Conservation (phyloP, 2,888 invertebrate species). For the Eulithis prunata region DNA sequence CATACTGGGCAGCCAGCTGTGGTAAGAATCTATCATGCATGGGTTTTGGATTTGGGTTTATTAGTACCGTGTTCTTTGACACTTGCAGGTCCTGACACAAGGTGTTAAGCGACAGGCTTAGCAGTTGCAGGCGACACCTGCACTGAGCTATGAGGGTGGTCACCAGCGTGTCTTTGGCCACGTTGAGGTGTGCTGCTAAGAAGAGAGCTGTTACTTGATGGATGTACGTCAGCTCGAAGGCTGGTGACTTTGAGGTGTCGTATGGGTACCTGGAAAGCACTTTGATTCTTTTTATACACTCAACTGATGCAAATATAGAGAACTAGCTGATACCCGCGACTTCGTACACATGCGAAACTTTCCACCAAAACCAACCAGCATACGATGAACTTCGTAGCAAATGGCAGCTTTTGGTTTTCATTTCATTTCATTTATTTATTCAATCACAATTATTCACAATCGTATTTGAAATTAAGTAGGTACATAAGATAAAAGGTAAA, state of each 20-base stretch:
- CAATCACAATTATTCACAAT: no score
- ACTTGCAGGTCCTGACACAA: conserved; percentile 51
- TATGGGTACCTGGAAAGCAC: conserved; percentile 74
- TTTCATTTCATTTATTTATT: no score
- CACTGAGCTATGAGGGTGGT: conserved; percentile 76
- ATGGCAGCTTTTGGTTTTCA: no score
- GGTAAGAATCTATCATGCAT: not conserved
- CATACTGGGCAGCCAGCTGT: no score
- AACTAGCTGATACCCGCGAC: no score
- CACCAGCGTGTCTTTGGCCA: conserved; percentile 77
- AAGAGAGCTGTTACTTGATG: conserved; percentile 77
- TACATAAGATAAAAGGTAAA: no score
- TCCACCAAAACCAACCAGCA: no score
- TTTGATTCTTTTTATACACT: not conserved
- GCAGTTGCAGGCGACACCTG: conserved; percentile 72
- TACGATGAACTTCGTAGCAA: no score
- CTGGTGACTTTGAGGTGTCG: conserved; percentile 64
- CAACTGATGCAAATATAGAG: no score
- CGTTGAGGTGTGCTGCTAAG: conserved; percentile 76
- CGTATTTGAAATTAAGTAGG: no score
- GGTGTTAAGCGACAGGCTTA: conserved; percentile 63
- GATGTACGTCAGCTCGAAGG: conserved; percentile 70
- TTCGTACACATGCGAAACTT: no score
- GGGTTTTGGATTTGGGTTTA: no score
- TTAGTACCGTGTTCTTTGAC: conserved; percentile 20